phyloP scores from a whole-genome alignment of 1,140 invertebrate genomes.

The Hypsibius dujardini region DNA sequence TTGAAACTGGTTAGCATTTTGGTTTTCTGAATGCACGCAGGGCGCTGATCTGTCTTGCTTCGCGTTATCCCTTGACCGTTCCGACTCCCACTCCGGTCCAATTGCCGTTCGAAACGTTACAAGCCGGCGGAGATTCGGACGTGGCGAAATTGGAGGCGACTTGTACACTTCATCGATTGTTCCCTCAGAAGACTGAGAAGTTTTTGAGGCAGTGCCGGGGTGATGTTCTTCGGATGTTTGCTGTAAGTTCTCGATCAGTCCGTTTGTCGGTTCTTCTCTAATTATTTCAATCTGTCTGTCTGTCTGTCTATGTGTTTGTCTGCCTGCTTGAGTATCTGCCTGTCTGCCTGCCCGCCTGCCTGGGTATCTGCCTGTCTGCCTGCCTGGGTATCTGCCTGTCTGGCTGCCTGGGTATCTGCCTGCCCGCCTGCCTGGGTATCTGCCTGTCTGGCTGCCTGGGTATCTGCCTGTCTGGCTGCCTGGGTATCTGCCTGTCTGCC shows the following conservation, averaged over 20 bases:
- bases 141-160: neutral
- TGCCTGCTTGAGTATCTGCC: no score
- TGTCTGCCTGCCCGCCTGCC: no score
- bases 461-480: no score
- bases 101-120: neutral
- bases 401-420: no score
- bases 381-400: no score
- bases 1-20: neutral
- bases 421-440: no score
- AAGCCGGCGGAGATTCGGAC: neutral
- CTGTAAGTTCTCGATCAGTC: neutral
- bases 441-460: no score
- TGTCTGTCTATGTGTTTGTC: no score
- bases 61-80: neutral
- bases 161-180: neutral
- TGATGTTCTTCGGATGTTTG: constrained; percentile 4
- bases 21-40: neutral
- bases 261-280: no score
- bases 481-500: no score
- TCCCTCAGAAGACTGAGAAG: neutral
- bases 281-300: no score
- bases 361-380: no score
- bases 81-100: neutral
- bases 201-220: neutral
- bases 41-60: neutral